These are phyloP conservation scores for Tursiops truncatus DNA, from an alignment of 2,113 vertebrate species.

Conservation along the genomic window DNA sequence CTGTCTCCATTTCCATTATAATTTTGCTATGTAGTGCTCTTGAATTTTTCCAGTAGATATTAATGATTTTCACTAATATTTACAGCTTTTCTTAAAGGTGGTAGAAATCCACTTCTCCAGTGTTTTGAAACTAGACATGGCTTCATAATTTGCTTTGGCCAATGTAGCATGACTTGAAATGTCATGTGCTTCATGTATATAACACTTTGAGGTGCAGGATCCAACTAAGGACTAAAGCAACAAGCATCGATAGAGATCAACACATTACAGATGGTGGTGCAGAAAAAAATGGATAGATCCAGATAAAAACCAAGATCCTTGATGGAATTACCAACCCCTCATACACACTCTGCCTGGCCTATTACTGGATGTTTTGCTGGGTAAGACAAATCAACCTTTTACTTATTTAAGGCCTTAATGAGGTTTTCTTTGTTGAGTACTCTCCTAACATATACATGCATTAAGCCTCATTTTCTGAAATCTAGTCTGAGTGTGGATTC, in stretches of 20 bases:
- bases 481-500: background rate
- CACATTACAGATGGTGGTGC: background rate
- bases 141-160: background rate
- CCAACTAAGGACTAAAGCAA: background rate
- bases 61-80: background rate
- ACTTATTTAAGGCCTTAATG: background rate
- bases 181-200: background rate
- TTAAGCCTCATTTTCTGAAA: background rate
- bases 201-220: background rate
- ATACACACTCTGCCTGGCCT: fast-evolving
- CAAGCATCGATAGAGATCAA: background rate
- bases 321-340: background rate
- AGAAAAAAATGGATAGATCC: background rate
- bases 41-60: background rate
- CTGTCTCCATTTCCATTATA: background rate
- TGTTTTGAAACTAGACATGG: background rate
- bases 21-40: background rate
- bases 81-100: background rate
- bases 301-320: background rate
- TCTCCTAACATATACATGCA: background rate
- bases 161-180: background rate
- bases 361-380: background rate
- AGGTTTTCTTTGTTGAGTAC: background rate
- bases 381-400: background rate
- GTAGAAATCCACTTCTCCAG: background rate